These are phyloP conservation scores for Polypedilum vanderplanki DNA, from an alignment of 1,140 invertebrate genomes.

Conservation along the genomic window DNA sequence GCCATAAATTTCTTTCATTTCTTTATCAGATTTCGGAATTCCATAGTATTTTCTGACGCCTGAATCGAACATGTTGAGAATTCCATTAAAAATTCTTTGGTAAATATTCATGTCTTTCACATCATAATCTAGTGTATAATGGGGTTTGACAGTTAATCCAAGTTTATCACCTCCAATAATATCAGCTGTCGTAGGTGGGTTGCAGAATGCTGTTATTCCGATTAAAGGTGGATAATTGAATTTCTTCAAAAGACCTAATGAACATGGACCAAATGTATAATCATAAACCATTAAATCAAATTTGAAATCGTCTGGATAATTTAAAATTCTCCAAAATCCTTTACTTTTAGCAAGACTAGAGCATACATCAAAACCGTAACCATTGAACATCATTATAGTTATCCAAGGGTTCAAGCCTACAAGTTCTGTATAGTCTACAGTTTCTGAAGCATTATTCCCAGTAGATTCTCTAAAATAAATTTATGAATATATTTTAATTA, in stretches of 20 bases:
- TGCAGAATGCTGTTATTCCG: constrained; percentile 36
- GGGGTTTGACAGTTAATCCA: background rate
- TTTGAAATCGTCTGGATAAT: background rate
- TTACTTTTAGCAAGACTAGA: background rate
- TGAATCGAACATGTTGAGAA: background rate
- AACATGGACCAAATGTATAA: constrained; percentile 34
- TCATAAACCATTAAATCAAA: constrained; percentile 39
- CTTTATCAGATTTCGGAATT: background rate
- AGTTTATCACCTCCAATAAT: constrained; percentile 32
- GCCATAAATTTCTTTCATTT: background rate
- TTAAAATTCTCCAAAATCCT: constrained; percentile 46
- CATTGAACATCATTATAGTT: background rate
- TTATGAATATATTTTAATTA: too few relatives aligned
- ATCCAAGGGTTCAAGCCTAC: background rate
- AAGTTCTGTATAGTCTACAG: too few relatives aligned
- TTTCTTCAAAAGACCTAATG: constrained; percentile 30
- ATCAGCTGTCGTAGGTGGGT: constrained; percentile 32
- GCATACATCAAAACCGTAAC: background rate
- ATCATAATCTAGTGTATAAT: constrained; percentile 8
- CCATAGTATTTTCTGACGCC: background rate
- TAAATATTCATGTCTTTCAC: constrained; percentile 25
- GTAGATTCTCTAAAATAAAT: background rate
- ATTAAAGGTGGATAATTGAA: constrained; percentile 33
- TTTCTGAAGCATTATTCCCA: background rate
- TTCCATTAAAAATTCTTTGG: background rate